phyloP scores from a whole-genome alignment of 2,888 invertebrate genomes.

The Plebejus anna region DNA sequence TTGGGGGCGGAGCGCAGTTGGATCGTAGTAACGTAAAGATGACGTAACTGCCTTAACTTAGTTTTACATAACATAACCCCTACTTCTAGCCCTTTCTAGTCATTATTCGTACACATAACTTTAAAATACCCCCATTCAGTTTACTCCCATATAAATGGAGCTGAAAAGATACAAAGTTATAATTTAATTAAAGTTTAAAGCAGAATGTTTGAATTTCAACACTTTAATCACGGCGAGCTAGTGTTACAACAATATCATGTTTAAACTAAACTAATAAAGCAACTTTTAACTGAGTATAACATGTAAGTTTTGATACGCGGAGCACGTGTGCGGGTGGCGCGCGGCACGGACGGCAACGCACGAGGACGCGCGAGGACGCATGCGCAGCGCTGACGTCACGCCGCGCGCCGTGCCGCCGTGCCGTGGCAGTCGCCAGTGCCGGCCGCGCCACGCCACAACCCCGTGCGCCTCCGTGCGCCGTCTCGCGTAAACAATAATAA shows the following conservation, averaged over 20 bases:
- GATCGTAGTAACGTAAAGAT: not conserved
- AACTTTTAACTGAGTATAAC: constrained; percentile 43
- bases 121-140: not conserved
- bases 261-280: constrained; percentile 44
- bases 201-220: constrained; percentile 33
- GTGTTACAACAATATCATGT: constrained; percentile 38
- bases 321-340: constrained; percentile 46
- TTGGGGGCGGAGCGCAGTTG: not conserved
- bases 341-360: constrained; percentile 43
- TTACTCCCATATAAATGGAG: not conserved
- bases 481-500: constrained; percentile 63
- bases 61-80: not conserved
- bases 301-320: constrained; percentile 43
- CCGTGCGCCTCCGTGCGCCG: constrained; percentile 43
- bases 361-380: constrained; percentile 36
- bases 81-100: not conserved
- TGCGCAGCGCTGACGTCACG: constrained; percentile 40
- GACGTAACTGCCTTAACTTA: not conserved
- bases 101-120: not conserved
- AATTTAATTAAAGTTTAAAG: constrained; percentile 19
- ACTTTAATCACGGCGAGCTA: constrained; percentile 33
- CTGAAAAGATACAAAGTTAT: constrained; percentile 27
- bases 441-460: constrained; percentile 42
- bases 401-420: constrained; percentile 38
- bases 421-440: constrained; percentile 45